Percentiles rank a stretch among this genome's conserved stretches.
Evolutionary conservation across 2,888 invertebrate genomes (phyloP).

Genomic region (Clanis bilineata): DNA sequence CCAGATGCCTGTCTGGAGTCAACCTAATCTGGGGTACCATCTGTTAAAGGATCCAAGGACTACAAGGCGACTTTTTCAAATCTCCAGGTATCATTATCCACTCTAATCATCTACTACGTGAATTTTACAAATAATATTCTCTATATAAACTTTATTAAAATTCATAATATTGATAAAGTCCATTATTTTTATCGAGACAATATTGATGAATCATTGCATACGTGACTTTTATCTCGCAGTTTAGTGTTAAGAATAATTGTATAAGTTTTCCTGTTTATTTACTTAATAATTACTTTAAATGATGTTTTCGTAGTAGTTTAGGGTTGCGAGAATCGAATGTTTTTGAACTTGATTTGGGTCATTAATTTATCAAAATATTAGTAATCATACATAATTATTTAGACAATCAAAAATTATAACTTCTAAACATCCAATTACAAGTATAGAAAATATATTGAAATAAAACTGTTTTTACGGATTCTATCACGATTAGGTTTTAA

Average conservation of each 20-base stretch:
- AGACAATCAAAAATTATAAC: too few relatives aligned
- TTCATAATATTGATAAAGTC: background rate
- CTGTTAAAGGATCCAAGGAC: too few relatives aligned
- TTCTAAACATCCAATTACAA: too few relatives aligned
- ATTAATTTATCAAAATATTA: too few relatives aligned
- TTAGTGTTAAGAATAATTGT: background rate
- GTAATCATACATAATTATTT: too few relatives aligned
- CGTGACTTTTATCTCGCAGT: constrained; percentile 17
- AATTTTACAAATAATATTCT: background rate
- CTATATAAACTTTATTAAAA: background rate
- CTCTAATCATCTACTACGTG: background rate
- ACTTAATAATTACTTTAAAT: background rate
- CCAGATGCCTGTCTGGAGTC: too few relatives aligned
- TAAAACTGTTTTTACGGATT: too few relatives aligned
- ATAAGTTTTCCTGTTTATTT: constrained; percentile 2
- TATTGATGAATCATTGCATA: background rate
- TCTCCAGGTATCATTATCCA: too few relatives aligned
- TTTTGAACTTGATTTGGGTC: background rate
- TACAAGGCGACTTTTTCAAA: too few relatives aligned
- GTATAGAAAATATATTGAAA: too few relatives aligned
- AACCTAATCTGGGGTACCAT: too few relatives aligned
- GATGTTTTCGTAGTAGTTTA: background rate
- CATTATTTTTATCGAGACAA: background rate
- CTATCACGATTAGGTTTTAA: too few relatives aligned
- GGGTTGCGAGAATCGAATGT: background rate